A percentile compares a stretch with the other conserved stretches of the same genome.
Conservation (phyloP, 2,797 vertebrate genomes). For the Pseudocheirus occidentalis region DNA sequence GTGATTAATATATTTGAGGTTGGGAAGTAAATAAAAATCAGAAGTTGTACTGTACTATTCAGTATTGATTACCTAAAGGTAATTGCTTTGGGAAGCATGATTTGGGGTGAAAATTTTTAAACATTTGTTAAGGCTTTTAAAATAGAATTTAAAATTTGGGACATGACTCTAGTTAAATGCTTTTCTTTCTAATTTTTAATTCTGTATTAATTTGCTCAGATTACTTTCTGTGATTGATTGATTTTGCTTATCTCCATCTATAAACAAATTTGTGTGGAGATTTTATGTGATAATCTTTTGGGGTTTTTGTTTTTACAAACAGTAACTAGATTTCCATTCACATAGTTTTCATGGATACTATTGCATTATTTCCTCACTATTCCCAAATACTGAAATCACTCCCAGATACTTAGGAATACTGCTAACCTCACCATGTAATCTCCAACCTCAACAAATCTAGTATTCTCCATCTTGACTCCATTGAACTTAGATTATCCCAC, state of each 20-base stretch:
- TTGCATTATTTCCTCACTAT: neutral
- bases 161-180: neutral
- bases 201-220: neutral
- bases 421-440: neutral
- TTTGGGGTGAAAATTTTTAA: neutral
- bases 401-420: neutral
- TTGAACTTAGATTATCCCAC: neutral
- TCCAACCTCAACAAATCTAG: neutral
- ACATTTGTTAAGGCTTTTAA: neutral
- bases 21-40: constrained; percentile 43
- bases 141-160: neutral
- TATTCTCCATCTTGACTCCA: neutral
- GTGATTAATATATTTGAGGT: constrained; percentile 43
- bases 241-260: neutral
- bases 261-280: neutral
- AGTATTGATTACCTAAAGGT: constrained; percentile 4
- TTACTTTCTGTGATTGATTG: neutral
- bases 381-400: neutral
- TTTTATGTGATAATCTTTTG: neutral
- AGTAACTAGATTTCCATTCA: neutral
- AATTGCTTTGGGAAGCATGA: constrained; percentile 10
- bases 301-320: neutral
- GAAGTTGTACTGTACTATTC: constrained; percentile 9
- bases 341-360: neutral
- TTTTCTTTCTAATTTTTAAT: neutral